Percentiles rank a stretch among this genome's conserved stretches.
Evolutionary conservation across 2,113 vertebrate species (phyloP).

Genomic region (Ramphastos sulfuratus): DNA sequence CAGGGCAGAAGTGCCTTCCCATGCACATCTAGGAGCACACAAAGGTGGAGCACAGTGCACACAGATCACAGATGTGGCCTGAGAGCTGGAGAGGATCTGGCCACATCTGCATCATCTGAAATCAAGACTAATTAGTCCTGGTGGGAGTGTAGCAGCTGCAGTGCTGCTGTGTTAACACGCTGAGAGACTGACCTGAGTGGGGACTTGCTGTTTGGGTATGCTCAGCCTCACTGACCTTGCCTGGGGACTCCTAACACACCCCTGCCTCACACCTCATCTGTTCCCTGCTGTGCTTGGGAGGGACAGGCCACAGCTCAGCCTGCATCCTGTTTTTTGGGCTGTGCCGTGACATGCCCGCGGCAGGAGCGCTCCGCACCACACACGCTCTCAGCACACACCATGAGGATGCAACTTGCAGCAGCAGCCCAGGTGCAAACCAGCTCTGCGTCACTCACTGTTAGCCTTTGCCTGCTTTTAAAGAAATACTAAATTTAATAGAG

Average conservation of each 20-base stretch:
- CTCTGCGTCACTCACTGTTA: background rate
- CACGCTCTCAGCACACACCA: background rate
- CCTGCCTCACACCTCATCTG: background rate
- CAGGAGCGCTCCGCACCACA: background rate
- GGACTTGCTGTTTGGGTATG: background rate
- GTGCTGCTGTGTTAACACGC: background rate
- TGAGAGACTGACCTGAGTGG: background rate
- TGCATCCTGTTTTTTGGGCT: background rate
- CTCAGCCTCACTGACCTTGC: background rate
- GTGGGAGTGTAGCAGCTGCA: background rate
- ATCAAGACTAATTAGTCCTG: slow-evolving; percentile 3
- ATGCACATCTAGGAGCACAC: background rate
- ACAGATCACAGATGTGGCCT: background rate
- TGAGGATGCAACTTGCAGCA: background rate
- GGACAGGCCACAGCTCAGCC: background rate
- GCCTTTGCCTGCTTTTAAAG: background rate
- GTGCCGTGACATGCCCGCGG: background rate
- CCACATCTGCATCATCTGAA: background rate
- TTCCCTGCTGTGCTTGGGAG: background rate
- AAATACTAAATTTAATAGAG: background rate
- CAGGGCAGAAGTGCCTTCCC: background rate
- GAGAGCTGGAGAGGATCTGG: background rate
- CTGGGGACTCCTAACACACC: background rate
- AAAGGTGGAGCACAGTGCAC: fast-evolving
- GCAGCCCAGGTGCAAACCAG: background rate